Evolutionary conservation across 2,797 vertebrate genomes (phyloP), one percentile per base, ranked within the genome.

Genomic region (Acropternis orthonyx): DNA sequence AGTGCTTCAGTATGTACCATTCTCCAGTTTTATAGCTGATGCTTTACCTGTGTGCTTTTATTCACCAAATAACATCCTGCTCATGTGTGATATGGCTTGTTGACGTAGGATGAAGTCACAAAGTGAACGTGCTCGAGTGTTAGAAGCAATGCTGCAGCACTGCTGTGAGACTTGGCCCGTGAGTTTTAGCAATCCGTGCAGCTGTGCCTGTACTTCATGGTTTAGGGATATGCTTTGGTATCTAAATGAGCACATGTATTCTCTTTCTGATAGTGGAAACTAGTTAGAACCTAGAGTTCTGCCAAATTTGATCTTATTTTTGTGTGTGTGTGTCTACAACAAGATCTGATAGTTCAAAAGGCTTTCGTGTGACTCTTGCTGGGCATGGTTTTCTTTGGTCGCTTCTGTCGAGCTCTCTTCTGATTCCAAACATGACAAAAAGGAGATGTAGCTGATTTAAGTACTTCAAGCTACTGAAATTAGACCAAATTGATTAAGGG

Each of bases 31-130:
- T 85, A 48, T 26, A 56, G 55, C 43, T 37, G 68, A 12, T 84
- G 37, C 34, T 80, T 92, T 66, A 66, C 54, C 58, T 44, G 16
- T 61, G 30, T 56, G 58, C 46, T 89, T 85, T 78, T 91, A 39
- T 85, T 88, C 75, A 7, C 65, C 46, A 52, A 75, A 32, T 51
- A 92, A 44, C 58, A 65, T 87, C 72, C 78, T 91, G 75, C n/a
- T 93, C 5, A 3, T 61, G 43, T 27, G 28, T 46, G 66, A 74
- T 76, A 43, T 1, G 17, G 16, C 26, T 43, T 95, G 76, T 78
- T 85, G 83, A 88, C 74, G 23, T 0, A 39, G 49, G 36, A 73
- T 77, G 71, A 85, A 92, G 52, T 77, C 74, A 78, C 80, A 27
- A 55, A 49, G 32, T 6, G 54, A 85, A 78, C 62, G 19, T 89